Base-by-base conservation (phyloP, 2,113 vertebrate genomes). In the Eulemur macaco region DNA sequence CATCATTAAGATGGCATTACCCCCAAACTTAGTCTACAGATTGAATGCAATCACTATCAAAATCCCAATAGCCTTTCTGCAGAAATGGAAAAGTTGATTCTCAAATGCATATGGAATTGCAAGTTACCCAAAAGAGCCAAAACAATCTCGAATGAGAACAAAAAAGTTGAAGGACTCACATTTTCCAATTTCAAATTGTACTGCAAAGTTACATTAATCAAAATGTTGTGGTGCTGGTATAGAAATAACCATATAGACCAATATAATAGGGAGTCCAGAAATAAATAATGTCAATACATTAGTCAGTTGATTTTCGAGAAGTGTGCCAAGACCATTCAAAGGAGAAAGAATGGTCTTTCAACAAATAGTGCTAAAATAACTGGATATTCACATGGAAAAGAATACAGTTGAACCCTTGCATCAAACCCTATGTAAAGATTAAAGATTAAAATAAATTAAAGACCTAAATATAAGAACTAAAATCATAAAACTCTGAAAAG, bases 341-440 rank as follows among this genome's bases (percentile, higher is more conserved):
- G 31, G 20, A 89, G 66, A 76, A 85, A 84, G 69, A 94, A 88
- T 21, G 37, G 15, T 95, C 18, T 90, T 84, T 94, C 47, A 93
- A 54, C 25, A 77, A 80, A 9, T 81, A 31, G 34, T 69, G 13
- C 58, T 85, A 56, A 78, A 37, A 85, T 34, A 84, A 82, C 31
- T 86, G 45, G 39, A 56, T 76, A 71, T 27, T 81, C 58, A 54
- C 27, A 58, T 63, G 27, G 23, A 20, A 63, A 96, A 83, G 74
- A 95, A 77, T 82, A 86, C 42, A 86, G n/a, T 52, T n/a, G 20
- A 13, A 85, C n/a, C 21, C 17, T 66, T 45, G 54, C 29, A 47
- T 96, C 39, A n/a, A 4, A 71, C 27, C 50, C 64, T 50, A 6
- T 23, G 17, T 58, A 85, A 86, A 86, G 39, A 56, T 39, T 56